phyloP scores from a whole-genome alignment of 2,113 vertebrate species.

The Progne subis region DNA sequence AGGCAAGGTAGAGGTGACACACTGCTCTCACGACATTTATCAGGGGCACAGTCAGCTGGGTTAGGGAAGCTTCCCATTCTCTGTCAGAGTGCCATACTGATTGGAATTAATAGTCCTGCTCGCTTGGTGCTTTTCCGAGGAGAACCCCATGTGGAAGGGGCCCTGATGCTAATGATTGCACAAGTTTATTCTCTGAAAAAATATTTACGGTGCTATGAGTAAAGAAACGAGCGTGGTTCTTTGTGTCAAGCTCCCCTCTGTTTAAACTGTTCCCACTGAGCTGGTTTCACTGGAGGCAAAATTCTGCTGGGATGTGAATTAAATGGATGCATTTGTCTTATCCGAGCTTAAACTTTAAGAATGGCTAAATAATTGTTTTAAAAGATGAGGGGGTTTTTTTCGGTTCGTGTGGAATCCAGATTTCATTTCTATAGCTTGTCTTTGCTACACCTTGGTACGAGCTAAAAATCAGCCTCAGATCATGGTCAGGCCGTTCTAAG shows the following conservation, averaged over 20 bases:
- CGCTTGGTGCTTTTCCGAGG: conserved; percentile 18
- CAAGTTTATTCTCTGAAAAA: background rate
- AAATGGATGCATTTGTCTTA: background rate
- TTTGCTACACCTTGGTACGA: background rate
- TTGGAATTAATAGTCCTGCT: conserved; percentile 49
- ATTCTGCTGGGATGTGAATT: background rate
- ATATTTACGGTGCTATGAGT: background rate
- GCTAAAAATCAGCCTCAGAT: background rate
- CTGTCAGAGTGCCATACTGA: conserved; percentile 17
- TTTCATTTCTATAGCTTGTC: background rate
- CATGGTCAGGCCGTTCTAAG: background rate
- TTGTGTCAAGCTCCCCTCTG: background rate
- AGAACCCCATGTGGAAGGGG: background rate
- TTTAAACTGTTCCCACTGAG: background rate
- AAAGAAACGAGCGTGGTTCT: background rate
- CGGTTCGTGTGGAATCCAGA: background rate
- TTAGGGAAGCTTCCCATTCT: conserved; percentile 54
- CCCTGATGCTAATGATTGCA: background rate
- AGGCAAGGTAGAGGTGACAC: conserved; percentile 56
- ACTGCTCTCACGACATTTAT: conserved; percentile 48
- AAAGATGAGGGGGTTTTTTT: background rate
- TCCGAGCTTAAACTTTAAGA: background rate
- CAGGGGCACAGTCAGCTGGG: conserved; percentile 63
- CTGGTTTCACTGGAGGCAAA: background rate
- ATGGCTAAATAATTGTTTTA: background rate